A percentile compares a stretch with the other conserved stretches of the same genome.
phyloP scores from a whole-genome alignment of 2,113 vertebrate genomes.

The Mobula birostris region DNA sequence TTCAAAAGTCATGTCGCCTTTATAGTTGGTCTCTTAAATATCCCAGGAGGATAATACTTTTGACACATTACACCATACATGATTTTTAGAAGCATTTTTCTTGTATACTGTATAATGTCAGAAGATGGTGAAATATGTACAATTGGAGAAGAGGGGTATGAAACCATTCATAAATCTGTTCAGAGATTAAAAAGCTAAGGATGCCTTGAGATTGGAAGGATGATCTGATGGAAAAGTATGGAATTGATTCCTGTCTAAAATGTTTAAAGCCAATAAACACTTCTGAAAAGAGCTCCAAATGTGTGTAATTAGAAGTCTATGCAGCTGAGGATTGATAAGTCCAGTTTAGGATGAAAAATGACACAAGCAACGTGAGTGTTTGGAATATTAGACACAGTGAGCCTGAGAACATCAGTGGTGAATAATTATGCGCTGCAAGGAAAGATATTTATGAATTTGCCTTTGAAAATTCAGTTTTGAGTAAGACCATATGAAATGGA shows the following conservation, averaged over 20 bases:
- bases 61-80: background rate
- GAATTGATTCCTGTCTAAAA: background rate
- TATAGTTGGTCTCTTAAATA: background rate
- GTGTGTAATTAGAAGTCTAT: background rate
- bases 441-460: background rate
- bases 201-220: background rate
- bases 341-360: background rate
- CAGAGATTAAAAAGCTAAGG: background rate
- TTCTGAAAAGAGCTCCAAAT: background rate
- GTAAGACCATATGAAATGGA: slow-evolving; percentile 26
- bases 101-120: background rate
- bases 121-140: background rate
- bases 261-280: background rate
- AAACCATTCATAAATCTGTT: background rate
- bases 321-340: background rate
- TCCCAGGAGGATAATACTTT: background rate
- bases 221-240: background rate
- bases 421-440: background rate
- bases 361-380: background rate
- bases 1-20: background rate
- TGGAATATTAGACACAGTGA: background rate
- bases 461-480: background rate
- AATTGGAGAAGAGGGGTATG: background rate
- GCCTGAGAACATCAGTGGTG: background rate
- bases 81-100: background rate